Conservation (phyloP, 2,113 vertebrate species). For the Phrynocephalus versicolor region DNA sequence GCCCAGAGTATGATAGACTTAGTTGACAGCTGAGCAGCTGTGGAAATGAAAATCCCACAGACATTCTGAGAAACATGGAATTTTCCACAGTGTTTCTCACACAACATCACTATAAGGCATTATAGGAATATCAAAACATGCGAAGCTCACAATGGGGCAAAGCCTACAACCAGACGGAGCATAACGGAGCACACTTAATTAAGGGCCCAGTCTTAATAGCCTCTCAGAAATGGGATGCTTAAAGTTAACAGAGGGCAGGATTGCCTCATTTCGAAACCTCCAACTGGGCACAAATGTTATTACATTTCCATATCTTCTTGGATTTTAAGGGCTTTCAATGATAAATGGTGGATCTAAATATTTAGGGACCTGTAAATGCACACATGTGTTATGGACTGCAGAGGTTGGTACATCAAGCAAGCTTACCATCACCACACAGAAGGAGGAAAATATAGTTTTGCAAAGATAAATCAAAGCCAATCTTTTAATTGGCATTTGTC, state of each 20-base stretch:
- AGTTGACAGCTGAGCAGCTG: too few relatives aligned
- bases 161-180: too few relatives aligned
- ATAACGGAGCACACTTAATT: too few relatives aligned
- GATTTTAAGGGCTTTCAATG: not conserved
- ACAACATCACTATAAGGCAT: too few relatives aligned
- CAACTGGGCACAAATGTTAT: not conserved
- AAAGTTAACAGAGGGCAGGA: not conserved
- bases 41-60: too few relatives aligned
- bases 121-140: too few relatives aligned
- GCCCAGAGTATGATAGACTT: too few relatives aligned
- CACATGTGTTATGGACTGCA: not conserved
- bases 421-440: not conserved
- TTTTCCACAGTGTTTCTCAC: too few relatives aligned
- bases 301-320: not conserved
- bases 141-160: too few relatives aligned
- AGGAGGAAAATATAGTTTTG: not conserved
- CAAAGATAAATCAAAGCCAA: not conserved
- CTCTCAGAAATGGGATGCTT: not conserved
- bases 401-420: not conserved
- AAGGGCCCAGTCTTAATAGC: too few relatives aligned
- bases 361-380: not conserved
- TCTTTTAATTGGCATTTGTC: conserved; percentile 3
- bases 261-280: not conserved
- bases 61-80: too few relatives aligned
- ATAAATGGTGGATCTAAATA: not conserved